phyloP scores from a whole-genome alignment of 2,888 invertebrate species.

The Philopedon plagiatum region DNA sequence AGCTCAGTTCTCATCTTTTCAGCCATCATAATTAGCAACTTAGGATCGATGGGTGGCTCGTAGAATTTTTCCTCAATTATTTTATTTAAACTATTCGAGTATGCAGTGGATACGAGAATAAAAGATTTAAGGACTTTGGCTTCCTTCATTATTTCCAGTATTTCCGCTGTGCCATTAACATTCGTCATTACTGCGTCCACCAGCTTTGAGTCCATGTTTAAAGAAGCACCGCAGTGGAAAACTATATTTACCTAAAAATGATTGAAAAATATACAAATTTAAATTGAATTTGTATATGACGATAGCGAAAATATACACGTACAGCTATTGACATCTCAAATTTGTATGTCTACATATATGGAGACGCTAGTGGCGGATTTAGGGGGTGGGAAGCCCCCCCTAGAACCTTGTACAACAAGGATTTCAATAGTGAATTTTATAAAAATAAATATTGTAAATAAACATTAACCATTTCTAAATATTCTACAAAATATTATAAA shows the following conservation, averaged over 20 bases:
- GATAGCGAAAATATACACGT: too few species aligned
- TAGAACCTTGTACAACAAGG: too few species aligned
- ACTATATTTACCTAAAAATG: conserved; percentile 57
- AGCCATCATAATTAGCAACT: conserved; percentile 64
- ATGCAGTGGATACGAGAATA: conserved; percentile 65
- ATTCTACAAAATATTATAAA: too few species aligned
- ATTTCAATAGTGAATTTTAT: too few species aligned
- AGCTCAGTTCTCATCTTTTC: conserved; percentile 54
- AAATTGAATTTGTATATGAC: too few species aligned
- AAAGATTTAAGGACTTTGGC: conserved; percentile 58
- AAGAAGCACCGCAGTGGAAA: conserved; percentile 60
- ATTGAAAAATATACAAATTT: background rate
- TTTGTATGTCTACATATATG: too few species aligned
- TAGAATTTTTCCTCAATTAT: conserved; percentile 68
- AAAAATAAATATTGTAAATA: too few species aligned
- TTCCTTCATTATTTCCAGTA: conserved; percentile 54
- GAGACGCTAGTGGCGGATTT: too few species aligned
- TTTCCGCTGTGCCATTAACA: conserved; percentile 57
- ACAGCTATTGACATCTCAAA: too few species aligned
- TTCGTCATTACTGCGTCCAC: conserved; percentile 57
- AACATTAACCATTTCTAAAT: too few species aligned
- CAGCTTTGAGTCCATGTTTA: conserved; percentile 59
- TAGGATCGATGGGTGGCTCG: conserved; percentile 65
- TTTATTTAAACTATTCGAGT: conserved; percentile 62
- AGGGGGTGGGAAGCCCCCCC: too few species aligned